Evolutionary conservation across 1,140 invertebrate genomes (phyloP), one percentile per base, ranked within the genome.

Genomic region (Physella acuta): DNA sequence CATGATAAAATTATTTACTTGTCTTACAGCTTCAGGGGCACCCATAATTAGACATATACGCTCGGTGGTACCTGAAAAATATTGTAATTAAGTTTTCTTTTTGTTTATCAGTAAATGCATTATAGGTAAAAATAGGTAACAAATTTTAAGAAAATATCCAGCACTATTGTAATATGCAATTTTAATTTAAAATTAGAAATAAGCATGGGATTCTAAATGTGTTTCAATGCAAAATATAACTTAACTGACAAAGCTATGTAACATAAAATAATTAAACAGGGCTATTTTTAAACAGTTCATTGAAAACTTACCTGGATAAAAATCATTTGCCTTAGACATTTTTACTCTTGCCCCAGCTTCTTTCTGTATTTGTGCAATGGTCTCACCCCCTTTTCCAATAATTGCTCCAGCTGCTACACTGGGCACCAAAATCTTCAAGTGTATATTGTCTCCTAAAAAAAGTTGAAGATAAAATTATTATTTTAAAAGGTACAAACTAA

Each of bases 301-400:
- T 26, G 30, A 17, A 16, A 20, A 52, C 68, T 68, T 87, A 96
- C 95, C 95, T 88, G 95, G 95, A 89, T 97, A 98, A 86, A 95
- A 97, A 85, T 98, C 95, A 83, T 95, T 94, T 24, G 94, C 94
- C 87, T 97, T 98, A 71, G 95, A 98, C 95, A 98, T 98, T 89
- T 98, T 98, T 69, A 98, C 93, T 76, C 93, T 89, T 74, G 95
- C 94, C 78, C 93, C 93, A 51, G 94, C 93, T 83, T 97, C 94
- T 85, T 96, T 96, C 86, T 98, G 95, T 76, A 98, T 87, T 83
- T 97, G 93, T 75, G 94, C 95, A 86, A 98, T 98, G 31, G 95
- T 97, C 85, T 98, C 95, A 69, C 95, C 95, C 24, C 95, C 95
- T 87, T 97, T 98, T 73, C 95, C 96, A 84, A 98, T 98, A 84